phyloP scores from a whole-genome alignment of 2,888 invertebrate species.

The Brachynemurus nebulosus region DNA sequence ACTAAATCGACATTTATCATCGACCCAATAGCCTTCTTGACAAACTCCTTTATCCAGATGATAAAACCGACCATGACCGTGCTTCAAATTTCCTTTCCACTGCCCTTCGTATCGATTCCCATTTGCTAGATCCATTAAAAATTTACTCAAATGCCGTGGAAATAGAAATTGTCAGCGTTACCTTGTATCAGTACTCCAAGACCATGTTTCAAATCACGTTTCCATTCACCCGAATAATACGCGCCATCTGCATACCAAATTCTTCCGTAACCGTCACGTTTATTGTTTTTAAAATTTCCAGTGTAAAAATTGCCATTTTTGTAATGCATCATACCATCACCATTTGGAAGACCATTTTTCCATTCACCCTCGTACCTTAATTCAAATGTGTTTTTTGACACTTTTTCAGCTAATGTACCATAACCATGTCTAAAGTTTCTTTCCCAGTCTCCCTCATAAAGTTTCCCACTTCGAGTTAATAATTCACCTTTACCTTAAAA shows the following conservation, averaged over 20 bases:
- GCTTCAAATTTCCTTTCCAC: constrained; percentile 40
- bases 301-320: constrained; percentile 43
- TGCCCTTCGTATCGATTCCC: constrained; percentile 51
- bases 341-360: constrained; percentile 41
- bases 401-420: constrained; percentile 36
- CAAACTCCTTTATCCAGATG: constrained; percentile 49
- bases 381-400: constrained; percentile 31
- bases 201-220: constrained; percentile 33
- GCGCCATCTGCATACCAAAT: constrained; percentile 45
- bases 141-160: too few relatives aligned
- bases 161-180: constrained; percentile 20
- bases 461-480: constrained; percentile 32
- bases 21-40: constrained; percentile 49
- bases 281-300: constrained; percentile 38
- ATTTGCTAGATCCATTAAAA: too few relatives aligned
- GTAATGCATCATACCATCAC: constrained; percentile 41
- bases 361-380: constrained; percentile 45
- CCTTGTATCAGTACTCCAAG: constrained; percentile 40
- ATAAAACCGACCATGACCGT: constrained; percentile 49
- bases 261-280: constrained; percentile 42
- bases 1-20: constrained; percentile 39
- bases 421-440: constrained; percentile 42
- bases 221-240: constrained; percentile 49
- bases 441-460: constrained; percentile 50
- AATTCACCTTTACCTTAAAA: constrained; percentile 38